Evolutionary conservation across 2,888 invertebrate species (phyloP).

Genomic region (Lasioglossum vierecki): DNA sequence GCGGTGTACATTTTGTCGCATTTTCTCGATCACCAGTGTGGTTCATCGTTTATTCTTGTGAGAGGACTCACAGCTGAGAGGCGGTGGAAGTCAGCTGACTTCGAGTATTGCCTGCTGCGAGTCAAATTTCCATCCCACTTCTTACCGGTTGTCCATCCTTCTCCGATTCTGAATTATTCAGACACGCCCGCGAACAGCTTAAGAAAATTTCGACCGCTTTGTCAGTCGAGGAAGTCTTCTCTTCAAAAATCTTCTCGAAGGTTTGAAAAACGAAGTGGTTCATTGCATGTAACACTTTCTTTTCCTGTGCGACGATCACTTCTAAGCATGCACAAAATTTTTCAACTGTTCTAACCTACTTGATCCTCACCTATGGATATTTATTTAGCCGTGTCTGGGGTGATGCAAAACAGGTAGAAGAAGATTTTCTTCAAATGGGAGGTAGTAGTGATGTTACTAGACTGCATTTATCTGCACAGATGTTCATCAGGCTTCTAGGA

Average conservation of each 20-base stretch:
- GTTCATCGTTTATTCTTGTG: constrained; percentile 14
- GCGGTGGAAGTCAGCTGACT: constrained; percentile 71
- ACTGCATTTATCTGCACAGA: neutral
- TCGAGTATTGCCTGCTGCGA: constrained; percentile 62
- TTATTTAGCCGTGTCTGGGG: neutral
- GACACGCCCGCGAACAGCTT: constrained; percentile 18
- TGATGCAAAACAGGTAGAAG: neutral
- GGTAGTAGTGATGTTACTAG: no score
- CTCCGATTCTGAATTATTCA: constrained; percentile 51
- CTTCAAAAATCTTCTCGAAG: neutral
- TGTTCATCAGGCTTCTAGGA: neutral
- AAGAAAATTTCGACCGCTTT: constrained; percentile 48
- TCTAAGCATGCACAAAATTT: neutral
- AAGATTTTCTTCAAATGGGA: neutral
- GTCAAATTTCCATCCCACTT: constrained; percentile 64
- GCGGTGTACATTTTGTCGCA: neutral
- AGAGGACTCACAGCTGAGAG: constrained; percentile 67
- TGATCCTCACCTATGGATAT: neutral
- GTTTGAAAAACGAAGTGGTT: neutral
- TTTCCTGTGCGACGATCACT: neutral
- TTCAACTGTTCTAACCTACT: neutral
- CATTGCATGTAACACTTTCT: neutral
- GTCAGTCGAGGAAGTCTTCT: neutral
- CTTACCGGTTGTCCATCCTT: constrained; percentile 23
- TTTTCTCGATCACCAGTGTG: neutral